A percentile compares a stretch with the other conserved stretches of the same genome.
phyloP scores from a whole-genome alignment of 2,888 invertebrate genomes.

The Drosophila quasianomalipes region DNA sequence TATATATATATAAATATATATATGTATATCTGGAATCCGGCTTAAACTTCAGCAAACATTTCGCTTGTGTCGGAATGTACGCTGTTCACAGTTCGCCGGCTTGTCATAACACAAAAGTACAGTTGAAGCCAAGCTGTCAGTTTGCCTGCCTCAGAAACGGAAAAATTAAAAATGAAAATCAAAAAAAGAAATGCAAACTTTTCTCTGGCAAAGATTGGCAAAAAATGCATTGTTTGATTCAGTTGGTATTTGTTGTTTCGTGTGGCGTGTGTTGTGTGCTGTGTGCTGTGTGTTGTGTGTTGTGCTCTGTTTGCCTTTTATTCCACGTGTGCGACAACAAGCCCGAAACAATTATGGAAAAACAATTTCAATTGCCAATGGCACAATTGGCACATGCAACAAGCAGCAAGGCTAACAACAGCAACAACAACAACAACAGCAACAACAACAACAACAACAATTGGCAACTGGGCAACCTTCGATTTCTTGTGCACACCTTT shows the following conservation, averaged over 20 bases:
- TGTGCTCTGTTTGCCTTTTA: background rate
- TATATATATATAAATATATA: background rate
- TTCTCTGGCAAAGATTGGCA: constrained; percentile 7
- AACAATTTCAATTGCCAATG: constrained; percentile 43
- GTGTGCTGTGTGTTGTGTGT: background rate
- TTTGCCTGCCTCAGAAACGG: constrained; percentile 11
- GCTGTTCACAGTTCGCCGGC: background rate
- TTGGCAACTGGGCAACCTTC: constrained; percentile 34
- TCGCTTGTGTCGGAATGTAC: background rate
- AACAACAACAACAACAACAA: constrained; percentile 8
- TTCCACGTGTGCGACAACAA: constrained; percentile 30
- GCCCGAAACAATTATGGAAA: constrained; percentile 36
- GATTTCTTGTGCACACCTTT: constrained; percentile 29
- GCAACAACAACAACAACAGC: constrained; percentile 8
- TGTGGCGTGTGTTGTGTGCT: constrained; percentile 2
- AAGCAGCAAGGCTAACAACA: constrained; percentile 19
- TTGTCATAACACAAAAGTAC: background rate
- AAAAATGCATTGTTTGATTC: constrained; percentile 34
- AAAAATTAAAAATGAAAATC: constrained; percentile 25
- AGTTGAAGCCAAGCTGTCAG: constrained; percentile 6
- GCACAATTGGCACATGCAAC: constrained; percentile 31
- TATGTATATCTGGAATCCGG: background rate
- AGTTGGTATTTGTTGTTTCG: constrained; percentile 8
- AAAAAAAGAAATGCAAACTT: constrained; percentile 23
- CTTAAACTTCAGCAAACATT: background rate